Evolutionary conservation across 2,113 vertebrate species (phyloP), one percentile per base, ranked within the genome.

Genomic region (Spheniscus mendiculus): DNA sequence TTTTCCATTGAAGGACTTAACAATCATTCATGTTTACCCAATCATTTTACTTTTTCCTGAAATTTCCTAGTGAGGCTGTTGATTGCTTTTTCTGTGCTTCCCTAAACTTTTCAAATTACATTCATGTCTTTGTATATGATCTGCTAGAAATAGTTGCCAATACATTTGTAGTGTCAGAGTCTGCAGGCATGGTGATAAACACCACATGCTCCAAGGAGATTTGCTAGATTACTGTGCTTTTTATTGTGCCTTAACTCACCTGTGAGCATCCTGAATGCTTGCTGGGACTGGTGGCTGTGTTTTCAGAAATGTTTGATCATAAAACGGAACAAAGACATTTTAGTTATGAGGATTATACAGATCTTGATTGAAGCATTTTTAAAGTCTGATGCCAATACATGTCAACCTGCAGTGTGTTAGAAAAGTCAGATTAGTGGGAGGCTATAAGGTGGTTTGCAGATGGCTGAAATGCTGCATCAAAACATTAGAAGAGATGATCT

Each of bases 211-310:
- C 93, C 36, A 58, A 91, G 86, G 97, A 94, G 71, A 97, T 95
- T 83, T 88, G 71, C 87, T 93, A 93, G 93, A 96, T 96, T 87
- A 71, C 27, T 53, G 40, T 85, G 87, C 72, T 90, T 90, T 96
- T 95, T 93, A 85, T 89, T 94, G 84, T 93, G 83, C 93, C 49
- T 96, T 92, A 91, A 92, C 80, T 93, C 95, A 95, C 90, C 92
- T 95, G 78, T 79, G 92, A 91, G 92, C 83, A 82, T 94, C 96
- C 65, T 20, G 67, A 70, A 76, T 79, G 77, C 89, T 96, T 90
- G 61, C 93, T 88, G 90, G 95, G 81, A 42, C 63, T 49, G 72
- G 78, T 83, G 83, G 80, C 91, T 95, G 67, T 90, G 84, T 87
- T 94, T 94, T 73, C 88, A 58, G 74, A 91, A 87, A 44, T 32